A percentile compares a stretch with the other conserved stretches of the same genome.
phyloP scores from a whole-genome alignment of 1,140 invertebrate genomes.

The Prorops nasuta region DNA sequence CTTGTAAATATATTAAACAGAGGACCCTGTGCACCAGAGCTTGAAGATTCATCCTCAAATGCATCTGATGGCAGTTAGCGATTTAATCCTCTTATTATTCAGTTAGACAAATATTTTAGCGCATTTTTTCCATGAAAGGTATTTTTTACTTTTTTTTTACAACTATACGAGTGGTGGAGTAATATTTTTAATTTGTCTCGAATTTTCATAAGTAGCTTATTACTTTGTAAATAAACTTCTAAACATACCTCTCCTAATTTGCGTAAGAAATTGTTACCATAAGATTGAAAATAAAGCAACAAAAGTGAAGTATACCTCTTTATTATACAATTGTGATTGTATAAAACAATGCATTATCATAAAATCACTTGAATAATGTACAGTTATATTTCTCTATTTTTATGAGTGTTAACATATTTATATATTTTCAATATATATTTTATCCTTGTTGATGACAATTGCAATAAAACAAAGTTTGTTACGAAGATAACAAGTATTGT shows the following conservation, averaged over 20 bases:
- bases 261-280: neutral
- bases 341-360: constrained; percentile 3
- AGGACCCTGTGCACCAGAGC: constrained; percentile 43
- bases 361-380: constrained; percentile 1
- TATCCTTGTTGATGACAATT: constrained; percentile 42
- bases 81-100: too few species aligned
- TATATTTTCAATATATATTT: constrained; percentile 49
- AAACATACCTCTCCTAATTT: neutral
- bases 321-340: too few species aligned
- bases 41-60: constrained; percentile 52
- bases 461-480: too few species aligned
- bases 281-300: neutral
- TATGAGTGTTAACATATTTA: too few species aligned
- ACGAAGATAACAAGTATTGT: too few species aligned
- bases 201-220: neutral
- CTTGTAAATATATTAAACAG: constrained; percentile 42
- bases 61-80: constrained; percentile 45
- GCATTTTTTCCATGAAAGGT: too few species aligned
- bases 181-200: too few species aligned
- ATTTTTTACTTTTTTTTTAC: constrained; percentile 9
- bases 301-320: too few species aligned
- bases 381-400: constrained; percentile 28
- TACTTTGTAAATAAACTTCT: neutral
- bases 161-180: too few species aligned
- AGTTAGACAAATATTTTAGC: neutral